These are phyloP conservation scores for Himalopsyche phryganea DNA, from an alignment of 1,140 invertebrate species.

Conservation along the genomic window DNA sequence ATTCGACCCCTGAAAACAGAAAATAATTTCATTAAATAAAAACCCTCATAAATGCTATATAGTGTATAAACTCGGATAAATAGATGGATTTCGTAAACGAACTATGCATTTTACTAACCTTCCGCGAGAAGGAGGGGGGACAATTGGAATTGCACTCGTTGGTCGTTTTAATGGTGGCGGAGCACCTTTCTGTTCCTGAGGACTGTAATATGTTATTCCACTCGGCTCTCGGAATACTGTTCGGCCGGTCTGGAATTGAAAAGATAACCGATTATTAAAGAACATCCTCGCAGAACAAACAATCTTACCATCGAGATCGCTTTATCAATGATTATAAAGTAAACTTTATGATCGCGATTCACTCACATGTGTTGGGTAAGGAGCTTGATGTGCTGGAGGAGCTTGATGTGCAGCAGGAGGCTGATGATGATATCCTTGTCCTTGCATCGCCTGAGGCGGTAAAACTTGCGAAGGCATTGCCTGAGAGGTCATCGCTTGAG, in stretches of 20 bases:
- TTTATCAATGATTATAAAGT: too few relatives aligned
- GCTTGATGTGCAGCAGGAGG: neutral
- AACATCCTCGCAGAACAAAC: too few relatives aligned
- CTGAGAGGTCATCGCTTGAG: neutral
- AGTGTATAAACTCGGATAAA: too few relatives aligned
- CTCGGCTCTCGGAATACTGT: conserved; percentile 27
- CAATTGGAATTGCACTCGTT: conserved; percentile 47
- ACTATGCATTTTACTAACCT: conserved; percentile 13
- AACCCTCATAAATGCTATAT: too few relatives aligned
- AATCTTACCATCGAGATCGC: too few relatives aligned
- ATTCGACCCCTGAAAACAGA: conserved; percentile 21
- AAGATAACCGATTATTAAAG: neutral
- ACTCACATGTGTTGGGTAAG: neutral
- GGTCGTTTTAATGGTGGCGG: conserved; percentile 37
- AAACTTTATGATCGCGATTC: too few relatives aligned
- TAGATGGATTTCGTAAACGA: too few relatives aligned
- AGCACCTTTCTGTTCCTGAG: conserved; percentile 29
- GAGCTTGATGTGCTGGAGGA: neutral
- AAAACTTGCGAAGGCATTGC: neutral
- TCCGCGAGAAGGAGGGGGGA: conserved; percentile 40
- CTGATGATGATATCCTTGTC: conserved; percentile 4
- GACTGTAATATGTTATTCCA: conserved; percentile 31
- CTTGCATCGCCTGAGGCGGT: neutral
- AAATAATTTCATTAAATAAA: neutral
- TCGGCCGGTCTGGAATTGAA: conserved; percentile 14